Percentiles rank a stretch among this genome's conserved stretches.
phyloP scores from a whole-genome alignment of 2,797 vertebrate species.

The Coendou prehensilis region DNA sequence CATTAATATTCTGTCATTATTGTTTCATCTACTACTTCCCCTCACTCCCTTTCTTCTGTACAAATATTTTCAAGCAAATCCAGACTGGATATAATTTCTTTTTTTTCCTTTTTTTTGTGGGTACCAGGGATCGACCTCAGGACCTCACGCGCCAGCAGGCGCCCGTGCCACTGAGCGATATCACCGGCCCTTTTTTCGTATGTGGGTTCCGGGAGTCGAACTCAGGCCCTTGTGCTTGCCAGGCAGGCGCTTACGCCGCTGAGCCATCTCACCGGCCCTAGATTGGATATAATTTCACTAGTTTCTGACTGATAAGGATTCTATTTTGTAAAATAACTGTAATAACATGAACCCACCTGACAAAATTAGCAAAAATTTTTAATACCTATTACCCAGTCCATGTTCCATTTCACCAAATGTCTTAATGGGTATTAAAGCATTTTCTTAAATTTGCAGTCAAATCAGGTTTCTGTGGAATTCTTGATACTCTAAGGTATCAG shows the following conservation, averaged over 20 bases:
- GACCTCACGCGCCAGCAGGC: no score
- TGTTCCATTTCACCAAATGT: not conserved
- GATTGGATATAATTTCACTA: conserved; percentile 36
- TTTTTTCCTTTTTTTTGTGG: no score
- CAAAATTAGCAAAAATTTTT: not conserved
- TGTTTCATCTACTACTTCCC: not conserved
- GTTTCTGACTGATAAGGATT: conserved; percentile 21
- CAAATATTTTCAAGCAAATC: conserved; percentile 47
- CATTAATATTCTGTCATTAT: conserved; percentile 18
- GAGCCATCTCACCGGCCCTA: not conserved
- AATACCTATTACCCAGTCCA: not conserved
- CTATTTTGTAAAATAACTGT: not conserved
- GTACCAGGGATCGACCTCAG: no score
- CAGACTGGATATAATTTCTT: conserved; percentile 38
- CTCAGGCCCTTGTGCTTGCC: no score
- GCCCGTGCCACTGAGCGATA: no score
- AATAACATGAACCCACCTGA: not conserved
- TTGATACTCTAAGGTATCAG: not conserved
- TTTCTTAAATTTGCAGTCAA: not conserved
- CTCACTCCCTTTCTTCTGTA: not conserved
- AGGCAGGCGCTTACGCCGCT: no score
- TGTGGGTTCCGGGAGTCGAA: no score
- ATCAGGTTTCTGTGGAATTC: not conserved
- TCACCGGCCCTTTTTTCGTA: no score
- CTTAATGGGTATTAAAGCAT: not conserved